phyloP scores from a whole-genome alignment of 2,888 invertebrate species.

The Volucella inanis region DNA sequence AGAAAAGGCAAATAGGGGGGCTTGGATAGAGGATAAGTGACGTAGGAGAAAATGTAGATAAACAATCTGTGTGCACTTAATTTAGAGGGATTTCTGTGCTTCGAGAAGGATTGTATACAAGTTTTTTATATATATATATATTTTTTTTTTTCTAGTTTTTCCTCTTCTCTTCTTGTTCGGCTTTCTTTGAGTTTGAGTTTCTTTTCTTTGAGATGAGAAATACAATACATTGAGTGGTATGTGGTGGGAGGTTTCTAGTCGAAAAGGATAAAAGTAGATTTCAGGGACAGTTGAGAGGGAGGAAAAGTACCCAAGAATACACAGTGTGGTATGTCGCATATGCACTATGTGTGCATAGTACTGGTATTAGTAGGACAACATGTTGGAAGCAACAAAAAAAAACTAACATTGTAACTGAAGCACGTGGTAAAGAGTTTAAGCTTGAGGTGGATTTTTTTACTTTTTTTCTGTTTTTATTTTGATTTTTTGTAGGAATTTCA shows the following conservation, averaged over 20 bases:
- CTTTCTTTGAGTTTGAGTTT: constrained; percentile 6
- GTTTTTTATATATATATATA: constrained; percentile 33
- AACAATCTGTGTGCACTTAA: constrained; percentile 74
- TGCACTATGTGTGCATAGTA: constrained; percentile 44
- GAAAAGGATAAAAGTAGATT: constrained; percentile 56
- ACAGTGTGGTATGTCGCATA: constrained; percentile 4
- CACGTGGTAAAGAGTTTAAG: constrained; percentile 68
- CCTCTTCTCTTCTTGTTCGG: neutral
- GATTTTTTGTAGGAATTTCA: neutral
- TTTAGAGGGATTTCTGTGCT: constrained; percentile 67
- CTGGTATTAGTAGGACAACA: constrained; percentile 53
- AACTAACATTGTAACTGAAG: constrained; percentile 49
- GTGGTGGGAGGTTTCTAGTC: constrained; percentile 7
- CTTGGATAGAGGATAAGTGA: neutral
- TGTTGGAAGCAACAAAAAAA: constrained; percentile 11
- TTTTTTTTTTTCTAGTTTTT: constrained; percentile 11
- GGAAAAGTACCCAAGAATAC: constrained; percentile 30
- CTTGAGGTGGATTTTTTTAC: constrained; percentile 40
- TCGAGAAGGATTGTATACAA: constrained; percentile 56
- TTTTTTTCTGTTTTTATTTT: neutral
- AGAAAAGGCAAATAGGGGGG: no score
- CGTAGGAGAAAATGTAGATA: constrained; percentile 48
- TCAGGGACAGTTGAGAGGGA: constrained; percentile 57
- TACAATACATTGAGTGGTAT: neutral
- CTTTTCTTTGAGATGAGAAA: neutral